Conservation (phyloP, 2,888 invertebrate species). For the Lapara coniferarum region DNA sequence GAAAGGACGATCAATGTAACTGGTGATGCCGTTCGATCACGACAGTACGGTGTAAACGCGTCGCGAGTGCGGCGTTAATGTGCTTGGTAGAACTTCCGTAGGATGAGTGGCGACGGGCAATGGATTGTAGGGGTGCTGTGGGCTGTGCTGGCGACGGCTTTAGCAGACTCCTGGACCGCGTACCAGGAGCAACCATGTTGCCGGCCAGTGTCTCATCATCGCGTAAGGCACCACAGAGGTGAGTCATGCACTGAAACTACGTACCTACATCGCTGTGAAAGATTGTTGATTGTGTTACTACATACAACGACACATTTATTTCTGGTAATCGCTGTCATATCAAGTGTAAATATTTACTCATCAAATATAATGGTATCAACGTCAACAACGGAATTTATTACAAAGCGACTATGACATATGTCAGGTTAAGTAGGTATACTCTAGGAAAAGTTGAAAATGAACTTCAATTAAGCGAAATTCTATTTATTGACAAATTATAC, state of each 20-base stretch:
- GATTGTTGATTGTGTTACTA: constrained; percentile 8
- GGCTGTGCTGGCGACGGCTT: constrained; percentile 72
- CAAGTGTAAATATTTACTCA: constrained; percentile 49
- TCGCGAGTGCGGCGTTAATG: constrained; percentile 59
- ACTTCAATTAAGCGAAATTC: no score
- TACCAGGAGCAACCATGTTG: constrained; percentile 87
- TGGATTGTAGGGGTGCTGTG: constrained; percentile 67
- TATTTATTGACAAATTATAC: background rate
- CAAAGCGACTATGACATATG: background rate
- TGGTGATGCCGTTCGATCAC: constrained; percentile 47
- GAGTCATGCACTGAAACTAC: constrained; percentile 45
- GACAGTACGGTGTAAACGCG: constrained; percentile 48
- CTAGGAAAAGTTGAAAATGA: no score
- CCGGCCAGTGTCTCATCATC: constrained; percentile 82
- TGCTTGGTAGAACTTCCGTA: constrained; percentile 49
- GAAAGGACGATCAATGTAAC: constrained; percentile 45
- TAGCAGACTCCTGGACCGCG: constrained; percentile 86
- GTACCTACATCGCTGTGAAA: background rate
- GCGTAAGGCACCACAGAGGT: constrained; percentile 86
- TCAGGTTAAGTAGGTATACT: background rate
- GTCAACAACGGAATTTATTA: constrained; percentile 11
- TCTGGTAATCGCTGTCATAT: constrained; percentile 13
- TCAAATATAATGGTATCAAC: background rate
- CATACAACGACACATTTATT: constrained; percentile 31
- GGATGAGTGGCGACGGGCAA: constrained; percentile 59